Conservation (phyloP, 2,888 invertebrate genomes). For the Callyntrura guangdongensis region DNA sequence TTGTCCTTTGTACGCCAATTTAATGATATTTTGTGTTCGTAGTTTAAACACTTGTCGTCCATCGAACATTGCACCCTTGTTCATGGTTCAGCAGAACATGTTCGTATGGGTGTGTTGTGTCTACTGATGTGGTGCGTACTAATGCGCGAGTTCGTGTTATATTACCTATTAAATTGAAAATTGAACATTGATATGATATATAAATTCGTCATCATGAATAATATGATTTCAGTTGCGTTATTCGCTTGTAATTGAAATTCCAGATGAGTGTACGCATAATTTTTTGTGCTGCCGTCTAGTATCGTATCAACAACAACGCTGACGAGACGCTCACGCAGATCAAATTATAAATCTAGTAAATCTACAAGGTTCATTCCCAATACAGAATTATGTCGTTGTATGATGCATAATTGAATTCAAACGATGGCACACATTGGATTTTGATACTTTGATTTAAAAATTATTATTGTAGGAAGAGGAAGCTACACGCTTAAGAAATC, state of each 20-base stretch:
- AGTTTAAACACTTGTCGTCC: not conserved
- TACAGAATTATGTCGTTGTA: too few relatives aligned
- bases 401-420: too few relatives aligned
- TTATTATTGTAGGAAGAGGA: too few relatives aligned
- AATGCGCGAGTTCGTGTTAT: not conserved
- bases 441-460: too few relatives aligned
- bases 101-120: conserved; percentile 9
- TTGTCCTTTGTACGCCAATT: too few relatives aligned
- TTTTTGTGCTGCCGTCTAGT: not conserved
- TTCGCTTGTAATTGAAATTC: conserved; percentile 22
- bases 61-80: not conserved
- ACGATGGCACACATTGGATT: too few relatives aligned
- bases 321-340: too few relatives aligned
- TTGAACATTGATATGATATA: not conserved
- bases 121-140: not conserved
- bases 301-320: too few relatives aligned
- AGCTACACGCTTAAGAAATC: too few relatives aligned
- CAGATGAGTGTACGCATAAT: conserved; percentile 43
- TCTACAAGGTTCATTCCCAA: too few relatives aligned
- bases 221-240: not conserved
- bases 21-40: too few relatives aligned
- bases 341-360: too few relatives aligned
- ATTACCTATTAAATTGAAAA: conserved; percentile 17
- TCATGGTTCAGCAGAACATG: not conserved
- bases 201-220: not conserved